Evolutionary conservation across 2,113 vertebrate genomes (phyloP).

Genomic region (Pterocles gutturalis): DNA sequence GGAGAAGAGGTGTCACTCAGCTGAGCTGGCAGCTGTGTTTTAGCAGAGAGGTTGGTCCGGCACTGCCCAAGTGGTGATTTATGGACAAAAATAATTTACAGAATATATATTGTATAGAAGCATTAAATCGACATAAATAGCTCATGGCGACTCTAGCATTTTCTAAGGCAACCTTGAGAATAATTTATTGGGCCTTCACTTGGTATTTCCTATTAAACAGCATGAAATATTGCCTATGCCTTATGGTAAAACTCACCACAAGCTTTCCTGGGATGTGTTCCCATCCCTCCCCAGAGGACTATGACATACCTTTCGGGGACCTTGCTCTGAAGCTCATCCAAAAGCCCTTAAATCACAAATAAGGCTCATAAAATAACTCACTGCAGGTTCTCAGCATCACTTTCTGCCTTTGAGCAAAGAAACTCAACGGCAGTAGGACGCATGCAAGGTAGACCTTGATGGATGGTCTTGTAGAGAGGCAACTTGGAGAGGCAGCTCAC

Average conservation of each 20-base stretch:
- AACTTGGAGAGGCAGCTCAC: background rate
- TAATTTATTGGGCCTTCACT: background rate
- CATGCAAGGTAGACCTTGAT: fast-evolving
- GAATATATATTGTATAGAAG: background rate
- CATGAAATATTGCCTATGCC: background rate
- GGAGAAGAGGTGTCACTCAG: background rate
- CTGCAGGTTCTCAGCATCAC: background rate
- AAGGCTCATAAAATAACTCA: background rate
- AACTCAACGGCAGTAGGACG: background rate
- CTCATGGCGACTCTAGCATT: background rate
- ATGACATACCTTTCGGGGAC: background rate
- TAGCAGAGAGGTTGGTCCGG: background rate
- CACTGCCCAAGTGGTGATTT: background rate
- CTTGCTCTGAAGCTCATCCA: background rate
- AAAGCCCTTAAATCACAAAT: background rate
- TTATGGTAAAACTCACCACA: background rate
- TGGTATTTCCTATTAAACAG: background rate
- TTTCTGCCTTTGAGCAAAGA: background rate
- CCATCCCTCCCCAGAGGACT: background rate
- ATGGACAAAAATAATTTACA: background rate
- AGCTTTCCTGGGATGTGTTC: background rate
- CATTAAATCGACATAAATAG: background rate
- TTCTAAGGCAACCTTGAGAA: background rate
- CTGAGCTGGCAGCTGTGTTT: background rate
- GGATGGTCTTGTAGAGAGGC: background rate